Percentiles rank a stretch among this genome's conserved stretches.
These are phyloP conservation scores for Coelopa pilipes DNA, from an alignment of 2,888 invertebrate genomes.

Conservation along the genomic window DNA sequence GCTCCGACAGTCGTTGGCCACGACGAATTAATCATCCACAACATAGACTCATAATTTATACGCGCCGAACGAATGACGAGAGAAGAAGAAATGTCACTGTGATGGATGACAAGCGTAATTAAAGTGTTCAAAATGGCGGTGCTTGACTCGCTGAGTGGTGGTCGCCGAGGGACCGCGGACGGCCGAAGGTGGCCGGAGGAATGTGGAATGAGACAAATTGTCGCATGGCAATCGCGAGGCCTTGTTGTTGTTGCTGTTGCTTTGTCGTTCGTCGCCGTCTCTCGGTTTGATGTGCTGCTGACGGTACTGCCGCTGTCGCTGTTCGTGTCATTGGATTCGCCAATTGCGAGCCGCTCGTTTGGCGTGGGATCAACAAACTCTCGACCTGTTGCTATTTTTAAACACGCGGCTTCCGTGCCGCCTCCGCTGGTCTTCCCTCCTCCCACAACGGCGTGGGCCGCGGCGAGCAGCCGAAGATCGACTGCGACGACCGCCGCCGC, in stretches of 20 bases:
- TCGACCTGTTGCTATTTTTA: background rate
- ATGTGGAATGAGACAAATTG: slow-evolving; percentile 4
- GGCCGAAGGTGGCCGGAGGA: too few relatives aligned
- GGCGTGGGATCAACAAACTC: slow-evolving; percentile 29
- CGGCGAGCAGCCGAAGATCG: background rate
- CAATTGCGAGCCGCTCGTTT: background rate
- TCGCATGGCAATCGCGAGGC: too few relatives aligned
- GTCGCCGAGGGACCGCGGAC: background rate
- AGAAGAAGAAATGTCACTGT: slow-evolving; percentile 54
- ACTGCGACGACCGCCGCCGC: background rate
- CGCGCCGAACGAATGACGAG: slow-evolving; percentile 41
- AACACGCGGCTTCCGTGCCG: slow-evolving; percentile 18
- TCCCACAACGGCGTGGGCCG: background rate
- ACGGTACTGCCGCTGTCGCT: background rate
- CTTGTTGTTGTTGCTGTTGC: too few relatives aligned
- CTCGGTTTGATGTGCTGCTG: too few relatives aligned
- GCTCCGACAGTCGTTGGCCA: background rate
- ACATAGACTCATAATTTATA: slow-evolving; percentile 53
- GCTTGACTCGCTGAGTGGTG: slow-evolving; percentile 8
- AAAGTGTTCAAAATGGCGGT: slow-evolving; percentile 50
- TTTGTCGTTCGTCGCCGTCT: too few relatives aligned
- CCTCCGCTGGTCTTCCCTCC: too few relatives aligned
- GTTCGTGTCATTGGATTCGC: background rate
- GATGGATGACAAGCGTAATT: slow-evolving; percentile 59
- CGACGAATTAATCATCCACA: slow-evolving; percentile 25